phyloP scores from a whole-genome alignment of 2,797 vertebrate species.

The Nasua narica region DNA sequence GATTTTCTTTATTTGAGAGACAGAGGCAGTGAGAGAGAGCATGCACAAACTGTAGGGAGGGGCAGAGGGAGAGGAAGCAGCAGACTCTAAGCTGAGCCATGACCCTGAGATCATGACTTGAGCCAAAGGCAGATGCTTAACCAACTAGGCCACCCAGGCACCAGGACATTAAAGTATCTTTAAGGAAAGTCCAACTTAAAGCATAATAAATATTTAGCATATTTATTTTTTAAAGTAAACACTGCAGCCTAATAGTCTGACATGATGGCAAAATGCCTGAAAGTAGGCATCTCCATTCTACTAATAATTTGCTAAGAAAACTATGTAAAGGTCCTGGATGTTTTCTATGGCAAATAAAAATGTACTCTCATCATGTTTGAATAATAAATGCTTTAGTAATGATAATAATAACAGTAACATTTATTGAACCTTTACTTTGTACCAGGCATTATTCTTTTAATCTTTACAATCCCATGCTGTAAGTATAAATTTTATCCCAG shows the following conservation, averaged over 20 bases:
- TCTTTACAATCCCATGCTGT: neutral
- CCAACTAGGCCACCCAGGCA: neutral
- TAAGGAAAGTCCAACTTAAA: slow-evolving; percentile 14
- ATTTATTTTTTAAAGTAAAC: slow-evolving; percentile 23
- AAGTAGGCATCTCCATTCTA: neutral
- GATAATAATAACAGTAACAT: neutral
- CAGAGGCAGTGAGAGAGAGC: too few relatives aligned
- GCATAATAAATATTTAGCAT: neutral
- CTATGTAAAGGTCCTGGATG: neutral
- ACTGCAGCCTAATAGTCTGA: neutral
- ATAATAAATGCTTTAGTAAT: neutral
- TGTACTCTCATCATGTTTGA: neutral
- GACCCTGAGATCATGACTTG: too few relatives aligned
- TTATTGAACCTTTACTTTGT: neutral
- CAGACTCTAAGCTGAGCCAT: too few relatives aligned
- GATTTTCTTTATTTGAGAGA: too few relatives aligned
- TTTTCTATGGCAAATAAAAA: slow-evolving; percentile 37
- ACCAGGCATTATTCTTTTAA: slow-evolving; percentile 1
- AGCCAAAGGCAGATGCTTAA: neutral
- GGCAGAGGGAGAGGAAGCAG: too few relatives aligned
- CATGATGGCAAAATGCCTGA: neutral
- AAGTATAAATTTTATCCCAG: slow-evolving; percentile 12
- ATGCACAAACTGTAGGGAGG: too few relatives aligned
- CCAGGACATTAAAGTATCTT: neutral
- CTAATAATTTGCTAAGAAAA: slow-evolving; percentile 10